Evolutionary conservation across 1,140 invertebrate species (phyloP).

Genomic region (Saccostrea glomerata): DNA sequence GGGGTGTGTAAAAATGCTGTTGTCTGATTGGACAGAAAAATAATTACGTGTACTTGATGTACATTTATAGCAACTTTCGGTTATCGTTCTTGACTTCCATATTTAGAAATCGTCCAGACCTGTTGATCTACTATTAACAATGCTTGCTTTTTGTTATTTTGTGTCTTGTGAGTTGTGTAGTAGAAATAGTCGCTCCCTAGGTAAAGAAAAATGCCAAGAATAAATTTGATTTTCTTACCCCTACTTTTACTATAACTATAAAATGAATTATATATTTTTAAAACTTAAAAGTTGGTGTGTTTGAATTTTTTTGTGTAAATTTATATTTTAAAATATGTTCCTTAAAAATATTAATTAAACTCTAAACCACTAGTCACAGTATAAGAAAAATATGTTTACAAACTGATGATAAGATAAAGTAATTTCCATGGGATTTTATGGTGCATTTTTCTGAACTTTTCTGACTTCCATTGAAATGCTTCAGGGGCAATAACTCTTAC

Average conservation of each 20-base stretch:
- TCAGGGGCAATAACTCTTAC: constrained; percentile 59
- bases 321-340: no score
- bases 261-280: not conserved
- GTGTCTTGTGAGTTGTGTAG: not conserved
- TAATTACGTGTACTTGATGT: no score
- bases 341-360: not conserved
- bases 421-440: not conserved
- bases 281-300: no score
- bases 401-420: not conserved
- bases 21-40: no score
- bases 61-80: no score
- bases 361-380: not conserved
- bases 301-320: no score
- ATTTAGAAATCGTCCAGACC: no score
- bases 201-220: not conserved
- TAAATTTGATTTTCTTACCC: no score
- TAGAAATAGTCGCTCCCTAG: not conserved
- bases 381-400: not conserved
- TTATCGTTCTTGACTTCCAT: no score
- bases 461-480: constrained; percentile 43
- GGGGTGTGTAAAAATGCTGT: no score
- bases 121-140: constrained; percentile 19
- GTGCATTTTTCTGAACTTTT: constrained; percentile 39
- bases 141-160: constrained; percentile 13
- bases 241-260: not conserved